phyloP scores from a whole-genome alignment of 2,888 invertebrate species.

The Serripes groenlandicus region DNA sequence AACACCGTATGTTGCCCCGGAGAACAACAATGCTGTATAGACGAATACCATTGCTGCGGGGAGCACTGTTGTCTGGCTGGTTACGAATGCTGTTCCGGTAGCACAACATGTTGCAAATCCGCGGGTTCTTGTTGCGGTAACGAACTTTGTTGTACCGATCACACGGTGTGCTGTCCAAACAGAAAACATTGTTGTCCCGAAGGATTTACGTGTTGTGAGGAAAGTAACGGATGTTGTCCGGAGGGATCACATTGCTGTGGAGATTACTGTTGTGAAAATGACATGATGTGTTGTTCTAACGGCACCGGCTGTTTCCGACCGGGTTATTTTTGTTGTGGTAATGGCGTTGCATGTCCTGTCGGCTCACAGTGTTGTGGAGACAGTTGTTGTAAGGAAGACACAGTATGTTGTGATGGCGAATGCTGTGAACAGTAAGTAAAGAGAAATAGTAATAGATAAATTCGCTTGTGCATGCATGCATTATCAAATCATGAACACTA shows the following conservation, averaged over 20 bases:
- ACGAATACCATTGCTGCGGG: slow-evolving; percentile 58
- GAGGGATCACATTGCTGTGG: slow-evolving; percentile 53
- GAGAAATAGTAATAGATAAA: too few species aligned
- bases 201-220: slow-evolving; percentile 54
- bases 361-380: slow-evolving; percentile 53
- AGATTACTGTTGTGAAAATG: slow-evolving; percentile 48
- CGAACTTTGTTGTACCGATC: slow-evolving; percentile 53
- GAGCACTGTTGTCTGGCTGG: slow-evolving; percentile 60
- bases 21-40: slow-evolving; percentile 52
- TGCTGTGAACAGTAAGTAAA: too few species aligned
- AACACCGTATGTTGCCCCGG: slow-evolving; percentile 61
- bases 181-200: slow-evolving; percentile 55
- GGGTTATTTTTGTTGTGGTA: slow-evolving; percentile 61
- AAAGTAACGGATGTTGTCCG: slow-evolving; percentile 57
- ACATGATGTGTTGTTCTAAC: slow-evolving; percentile 59
- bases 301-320: slow-evolving; percentile 54
- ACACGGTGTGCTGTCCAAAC: slow-evolving; percentile 54
- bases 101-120: slow-evolving; percentile 50
- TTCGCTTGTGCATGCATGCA: too few species aligned
- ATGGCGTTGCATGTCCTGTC: slow-evolving; percentile 56
- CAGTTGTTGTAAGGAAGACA: slow-evolving; percentile 38
- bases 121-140: slow-evolving; percentile 58
- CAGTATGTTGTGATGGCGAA: slow-evolving; percentile 41
- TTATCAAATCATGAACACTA: too few species aligned
- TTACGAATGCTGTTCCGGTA: slow-evolving; percentile 62